Evolutionary conservation across 2,113 vertebrate genomes (phyloP).

Genomic region (Arizona elegans): DNA sequence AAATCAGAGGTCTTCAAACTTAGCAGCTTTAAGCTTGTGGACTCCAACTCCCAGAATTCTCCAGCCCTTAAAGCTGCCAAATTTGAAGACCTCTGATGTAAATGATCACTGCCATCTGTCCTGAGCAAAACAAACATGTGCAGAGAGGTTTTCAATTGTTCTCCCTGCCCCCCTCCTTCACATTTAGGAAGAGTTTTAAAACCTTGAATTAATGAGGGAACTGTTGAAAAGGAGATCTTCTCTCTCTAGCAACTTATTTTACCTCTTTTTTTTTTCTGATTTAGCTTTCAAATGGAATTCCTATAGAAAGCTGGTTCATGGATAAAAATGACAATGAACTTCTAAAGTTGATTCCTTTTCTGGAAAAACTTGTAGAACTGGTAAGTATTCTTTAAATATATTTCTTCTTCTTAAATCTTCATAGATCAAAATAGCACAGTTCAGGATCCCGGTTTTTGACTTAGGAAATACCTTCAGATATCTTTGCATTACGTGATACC

Average conservation of each 20-base stretch:
- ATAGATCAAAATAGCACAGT: not conserved
- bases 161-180: not conserved
- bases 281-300: slow-evolving; percentile 97
- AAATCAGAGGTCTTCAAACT: not conserved
- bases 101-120: not conserved
- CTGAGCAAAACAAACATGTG: not conserved
- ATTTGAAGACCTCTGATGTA: too few species aligned
- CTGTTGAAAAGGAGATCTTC: not conserved
- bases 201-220: not conserved
- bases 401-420: not conserved
- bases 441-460: not conserved
- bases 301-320: slow-evolving; percentile 99
- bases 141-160: not conserved
- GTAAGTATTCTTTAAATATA: slow-evolving; percentile 65
- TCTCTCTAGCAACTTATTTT: slow-evolving; percentile 19
- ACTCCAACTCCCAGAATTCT: too few species aligned
- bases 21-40: too few species aligned
- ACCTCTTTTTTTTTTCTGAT: slow-evolving; percentile 35
- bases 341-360: slow-evolving; percentile 96
- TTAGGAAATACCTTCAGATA: not conserved
- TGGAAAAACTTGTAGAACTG: slow-evolving; percentile 99
- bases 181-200: not conserved
- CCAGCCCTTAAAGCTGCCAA: too few species aligned
- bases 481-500: not conserved
- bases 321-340: slow-evolving; percentile 99